A percentile compares a stretch with the other conserved stretches of the same genome.
phyloP scores from a whole-genome alignment of 2,113 vertebrate genomes.

The Ardeotis arabs region DNA sequence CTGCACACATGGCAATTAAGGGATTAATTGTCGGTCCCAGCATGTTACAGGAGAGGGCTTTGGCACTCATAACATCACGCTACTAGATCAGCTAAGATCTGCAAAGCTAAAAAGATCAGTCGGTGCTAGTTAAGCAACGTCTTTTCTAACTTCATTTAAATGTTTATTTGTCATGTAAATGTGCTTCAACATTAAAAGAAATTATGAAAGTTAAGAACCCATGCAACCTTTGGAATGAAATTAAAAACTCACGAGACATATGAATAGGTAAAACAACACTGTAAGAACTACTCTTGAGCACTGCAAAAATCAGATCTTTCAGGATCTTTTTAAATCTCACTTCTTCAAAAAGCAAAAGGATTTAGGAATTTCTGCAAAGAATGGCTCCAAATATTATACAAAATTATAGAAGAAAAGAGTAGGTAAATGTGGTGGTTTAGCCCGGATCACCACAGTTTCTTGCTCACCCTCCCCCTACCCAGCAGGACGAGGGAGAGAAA shows the following conservation, averaged over 20 bases:
- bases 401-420: neutral
- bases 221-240: neutral
- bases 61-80: rapidly evolving
- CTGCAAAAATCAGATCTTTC: neutral
- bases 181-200: neutral
- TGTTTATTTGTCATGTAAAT: neutral
- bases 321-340: neutral
- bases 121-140: neutral
- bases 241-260: neutral
- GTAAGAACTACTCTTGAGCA: neutral
- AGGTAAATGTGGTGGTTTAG: neutral
- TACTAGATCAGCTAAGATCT: neutral
- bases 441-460: too few relatives aligned
- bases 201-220: neutral
- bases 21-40: neutral
- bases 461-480: too few relatives aligned
- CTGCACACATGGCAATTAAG: neutral
- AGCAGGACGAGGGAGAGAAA: too few relatives aligned
- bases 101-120: neutral
- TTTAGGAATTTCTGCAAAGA: neutral
- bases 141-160: neutral
- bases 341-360: neutral
- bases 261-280: neutral
- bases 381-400: neutral
- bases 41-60: neutral